Conservation (phyloP, 2,113 vertebrate genomes). For the Caranx melampygus region DNA sequence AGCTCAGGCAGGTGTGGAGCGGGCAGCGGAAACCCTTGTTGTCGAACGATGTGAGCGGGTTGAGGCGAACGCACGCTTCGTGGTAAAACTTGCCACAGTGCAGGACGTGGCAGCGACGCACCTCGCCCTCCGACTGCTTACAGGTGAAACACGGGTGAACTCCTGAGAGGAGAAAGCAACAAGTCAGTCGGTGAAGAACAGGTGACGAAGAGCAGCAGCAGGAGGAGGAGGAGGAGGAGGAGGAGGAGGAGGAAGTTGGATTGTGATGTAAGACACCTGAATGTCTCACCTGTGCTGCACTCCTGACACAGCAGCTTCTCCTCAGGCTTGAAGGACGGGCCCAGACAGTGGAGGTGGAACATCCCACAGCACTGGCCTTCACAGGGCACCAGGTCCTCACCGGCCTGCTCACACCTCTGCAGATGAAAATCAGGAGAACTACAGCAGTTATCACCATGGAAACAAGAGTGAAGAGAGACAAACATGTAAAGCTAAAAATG, state of each 20-base stretch:
- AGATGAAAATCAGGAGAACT: neutral
- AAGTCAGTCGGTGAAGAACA: too few species aligned
- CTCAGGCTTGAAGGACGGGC: slow-evolving; percentile 83
- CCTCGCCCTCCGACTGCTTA: slow-evolving; percentile 87
- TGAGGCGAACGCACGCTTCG: slow-evolving; percentile 90
- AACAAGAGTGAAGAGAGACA: neutral
- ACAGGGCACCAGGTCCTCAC: slow-evolving; percentile 90
- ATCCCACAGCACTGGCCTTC: slow-evolving; percentile 93
- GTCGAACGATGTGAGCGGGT: slow-evolving; percentile 90
- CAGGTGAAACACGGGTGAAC: slow-evolving; percentile 93
- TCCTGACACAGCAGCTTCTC: slow-evolving; percentile 90
- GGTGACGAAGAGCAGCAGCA: too few species aligned
- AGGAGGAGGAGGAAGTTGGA: too few species aligned
- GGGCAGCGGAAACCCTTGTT: slow-evolving; percentile 96
- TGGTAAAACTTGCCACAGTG: slow-evolving; percentile 98
- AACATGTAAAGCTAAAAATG: too few species aligned
- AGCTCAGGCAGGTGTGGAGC: slow-evolving; percentile 94
- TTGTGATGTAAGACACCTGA: too few species aligned
- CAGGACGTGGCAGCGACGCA: slow-evolving; percentile 91
- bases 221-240: too few species aligned
- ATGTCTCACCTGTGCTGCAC: slow-evolving; percentile 90
- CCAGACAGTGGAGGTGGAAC: slow-evolving; percentile 92
- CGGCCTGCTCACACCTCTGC: slow-evolving; percentile 92
- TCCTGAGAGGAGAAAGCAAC: slow-evolving; percentile 78
- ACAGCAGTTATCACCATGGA: too few species aligned